phyloP scores from a whole-genome alignment of 2,888 invertebrate species.

The Coenonympha arcania region DNA sequence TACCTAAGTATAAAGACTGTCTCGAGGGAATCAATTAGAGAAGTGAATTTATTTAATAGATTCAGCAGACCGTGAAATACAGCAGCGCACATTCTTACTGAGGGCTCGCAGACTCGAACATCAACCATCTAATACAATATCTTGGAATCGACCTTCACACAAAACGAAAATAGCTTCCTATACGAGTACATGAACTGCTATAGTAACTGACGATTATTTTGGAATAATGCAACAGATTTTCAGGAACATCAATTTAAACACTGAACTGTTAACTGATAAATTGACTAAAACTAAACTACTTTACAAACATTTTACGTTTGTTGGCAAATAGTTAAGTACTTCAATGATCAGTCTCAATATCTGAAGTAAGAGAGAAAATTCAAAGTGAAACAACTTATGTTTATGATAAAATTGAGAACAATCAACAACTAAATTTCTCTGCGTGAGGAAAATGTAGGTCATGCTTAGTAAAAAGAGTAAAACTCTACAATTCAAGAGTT shows the following conservation, averaged over 20 bases:
- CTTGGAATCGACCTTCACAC: constrained; percentile 27
- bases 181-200: constrained; percentile 24
- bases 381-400: background rate
- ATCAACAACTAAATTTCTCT: constrained; percentile 15
- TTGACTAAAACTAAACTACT: background rate
- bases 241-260: too few relatives aligned
- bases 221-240: too few relatives aligned
- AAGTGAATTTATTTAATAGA: constrained; percentile 16
- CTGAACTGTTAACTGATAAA: too few relatives aligned
- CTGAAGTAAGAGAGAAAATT: background rate
- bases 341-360: too few relatives aligned
- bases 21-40: constrained; percentile 21
- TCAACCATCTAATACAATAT: constrained; percentile 18
- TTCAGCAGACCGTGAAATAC: constrained; percentile 15
- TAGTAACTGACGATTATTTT: constrained; percentile 12
- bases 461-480: constrained; percentile 27
- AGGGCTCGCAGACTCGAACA: constrained; percentile 5
- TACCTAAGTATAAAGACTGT: constrained; percentile 7
- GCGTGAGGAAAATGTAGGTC: constrained; percentile 30
- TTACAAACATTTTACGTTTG: too few relatives aligned
- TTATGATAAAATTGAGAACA: constrained; percentile 15
- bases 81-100: constrained; percentile 4
- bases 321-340: too few relatives aligned
- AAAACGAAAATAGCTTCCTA: constrained; percentile 29
- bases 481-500: constrained; percentile 30